A percentile compares a stretch with the other conserved stretches of the same genome.
Conservation (phyloP, 2,888 invertebrate species). For the Brachyopa scutellaris region DNA sequence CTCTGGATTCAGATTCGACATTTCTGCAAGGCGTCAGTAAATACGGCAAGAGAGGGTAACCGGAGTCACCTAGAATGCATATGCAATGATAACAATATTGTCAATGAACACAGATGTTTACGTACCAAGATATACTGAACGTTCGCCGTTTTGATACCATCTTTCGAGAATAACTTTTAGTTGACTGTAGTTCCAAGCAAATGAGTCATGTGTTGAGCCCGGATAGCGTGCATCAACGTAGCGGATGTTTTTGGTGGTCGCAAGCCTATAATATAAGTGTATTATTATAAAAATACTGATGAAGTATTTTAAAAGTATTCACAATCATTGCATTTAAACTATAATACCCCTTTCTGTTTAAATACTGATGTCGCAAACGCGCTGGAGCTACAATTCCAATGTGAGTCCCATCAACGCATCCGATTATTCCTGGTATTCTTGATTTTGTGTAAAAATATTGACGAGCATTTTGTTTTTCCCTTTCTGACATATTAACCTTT, state of each 20-base stretch:
- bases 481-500: background rate
- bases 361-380: background rate
- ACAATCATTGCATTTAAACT: background rate
- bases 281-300: background rate
- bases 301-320: background rate
- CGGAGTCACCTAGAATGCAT: slow-evolving; percentile 7
- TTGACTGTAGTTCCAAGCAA: slow-evolving; percentile 12
- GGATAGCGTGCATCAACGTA: slow-evolving; percentile 20
- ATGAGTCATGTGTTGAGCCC: slow-evolving; percentile 25
- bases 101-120: background rate
- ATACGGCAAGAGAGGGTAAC: slow-evolving; percentile 3
- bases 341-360: background rate
- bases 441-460: background rate
- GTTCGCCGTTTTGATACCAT: too few species aligned
- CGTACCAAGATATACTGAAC: background rate
- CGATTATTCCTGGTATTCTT: slow-evolving; percentile 1
- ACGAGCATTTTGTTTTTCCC: background rate
- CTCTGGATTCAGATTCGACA: background rate
- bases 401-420: too few species aligned
- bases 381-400: too few species aligned
- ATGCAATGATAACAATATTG: background rate
- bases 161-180: background rate
- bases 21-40: slow-evolving; percentile 1
- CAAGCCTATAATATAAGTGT: background rate
- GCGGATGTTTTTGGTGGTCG: background rate